Evolutionary conservation across 2,888 invertebrate genomes (phyloP).

Genomic region (Chloroclystis v-ata): DNA sequence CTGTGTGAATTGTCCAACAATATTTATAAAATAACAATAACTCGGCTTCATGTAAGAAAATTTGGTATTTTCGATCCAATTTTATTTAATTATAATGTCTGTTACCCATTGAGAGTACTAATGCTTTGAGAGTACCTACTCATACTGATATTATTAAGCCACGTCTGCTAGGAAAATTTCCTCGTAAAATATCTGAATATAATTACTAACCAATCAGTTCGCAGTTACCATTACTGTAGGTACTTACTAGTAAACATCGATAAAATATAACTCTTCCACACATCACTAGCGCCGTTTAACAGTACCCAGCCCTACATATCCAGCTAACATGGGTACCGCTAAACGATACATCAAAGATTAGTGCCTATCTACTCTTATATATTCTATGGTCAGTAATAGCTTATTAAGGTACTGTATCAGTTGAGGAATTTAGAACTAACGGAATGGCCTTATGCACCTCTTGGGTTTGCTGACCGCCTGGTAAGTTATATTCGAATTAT

Average conservation of each 20-base stretch:
- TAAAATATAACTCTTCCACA: constrained; percentile 11
- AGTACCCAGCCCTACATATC: constrained; percentile 65
- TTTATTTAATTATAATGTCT: too few relatives aligned
- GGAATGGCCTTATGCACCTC: constrained; percentile 42
- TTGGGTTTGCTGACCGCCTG: constrained; percentile 39
- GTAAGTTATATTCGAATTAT: constrained; percentile 31
- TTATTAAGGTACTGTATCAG: constrained; percentile 51
- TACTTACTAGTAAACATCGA: constrained; percentile 27
- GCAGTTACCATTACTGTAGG: neutral
- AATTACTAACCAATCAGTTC: neutral
- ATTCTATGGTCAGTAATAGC: constrained; percentile 47
- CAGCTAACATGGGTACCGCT: constrained; percentile 72
- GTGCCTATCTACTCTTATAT: constrained; percentile 60
- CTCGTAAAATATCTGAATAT: too few relatives aligned
- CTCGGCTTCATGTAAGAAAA: too few relatives aligned
- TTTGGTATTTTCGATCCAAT: too few relatives aligned
- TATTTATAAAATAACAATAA: too few relatives aligned
- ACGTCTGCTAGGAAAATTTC: too few relatives aligned
- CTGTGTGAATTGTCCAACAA: too few relatives aligned
- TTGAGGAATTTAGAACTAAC: constrained; percentile 57
- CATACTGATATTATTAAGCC: too few relatives aligned
- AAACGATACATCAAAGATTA: constrained; percentile 70
- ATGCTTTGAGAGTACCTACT: too few relatives aligned
- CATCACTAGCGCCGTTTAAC: constrained; percentile 60
- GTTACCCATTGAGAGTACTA: too few relatives aligned